phyloP scores from a whole-genome alignment of 1,140 invertebrate genomes.

The Ceratosolen fusciceps region DNA sequence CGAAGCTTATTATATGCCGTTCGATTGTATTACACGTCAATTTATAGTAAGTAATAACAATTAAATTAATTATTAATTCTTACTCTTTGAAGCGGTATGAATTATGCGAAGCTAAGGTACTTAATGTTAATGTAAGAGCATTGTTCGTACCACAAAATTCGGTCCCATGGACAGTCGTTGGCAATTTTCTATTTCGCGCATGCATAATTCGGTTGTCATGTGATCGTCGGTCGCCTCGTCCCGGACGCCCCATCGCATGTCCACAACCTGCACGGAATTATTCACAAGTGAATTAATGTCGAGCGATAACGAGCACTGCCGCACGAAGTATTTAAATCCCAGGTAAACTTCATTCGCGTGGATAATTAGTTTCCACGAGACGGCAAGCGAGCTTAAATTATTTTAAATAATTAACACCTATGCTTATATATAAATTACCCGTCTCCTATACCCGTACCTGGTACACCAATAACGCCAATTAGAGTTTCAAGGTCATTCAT shows the following conservation, averaged over 20 bases:
- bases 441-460: constrained; percentile 48
- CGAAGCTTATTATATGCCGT: no score
- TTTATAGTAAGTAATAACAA: no score
- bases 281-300: not conserved
- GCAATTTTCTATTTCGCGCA: constrained; percentile 98
- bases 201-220: constrained; percentile 98
- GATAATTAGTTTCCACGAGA: no score
- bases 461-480: constrained; percentile 58
- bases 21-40: no score
- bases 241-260: constrained; percentile 97
- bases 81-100: no score
- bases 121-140: not conserved
- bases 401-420: not conserved
- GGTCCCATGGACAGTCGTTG: constrained; percentile 97
- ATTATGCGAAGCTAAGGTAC: not conserved
- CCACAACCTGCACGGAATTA: constrained; percentile 83
- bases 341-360: no score
- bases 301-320: not conserved
- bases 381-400: no score
- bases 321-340: not conserved
- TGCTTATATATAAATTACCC: no score
- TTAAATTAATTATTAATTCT: no score
- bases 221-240: constrained; percentile 99
- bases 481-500: constrained; percentile 38
- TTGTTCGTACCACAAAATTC: constrained; percentile 88